A percentile compares a stretch with the other conserved stretches of the same genome.
These are phyloP conservation scores for Forbesichthys agassizii DNA, from an alignment of 2,113 vertebrate genomes.

Conservation along the genomic window DNA sequence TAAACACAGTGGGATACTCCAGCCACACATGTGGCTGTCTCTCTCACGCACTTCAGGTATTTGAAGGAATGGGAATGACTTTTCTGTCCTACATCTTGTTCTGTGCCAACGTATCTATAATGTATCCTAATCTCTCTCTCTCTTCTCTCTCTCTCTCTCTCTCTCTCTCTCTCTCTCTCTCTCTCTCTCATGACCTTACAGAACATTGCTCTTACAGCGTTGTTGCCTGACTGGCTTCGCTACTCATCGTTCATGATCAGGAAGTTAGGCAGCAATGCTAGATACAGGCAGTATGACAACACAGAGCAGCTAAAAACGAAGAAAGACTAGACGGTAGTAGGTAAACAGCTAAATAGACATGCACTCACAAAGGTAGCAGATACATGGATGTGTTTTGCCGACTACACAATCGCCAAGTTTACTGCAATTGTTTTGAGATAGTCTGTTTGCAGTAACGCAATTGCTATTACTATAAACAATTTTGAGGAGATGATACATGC, in stretches of 20 bases:
- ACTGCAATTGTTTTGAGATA: too few species aligned
- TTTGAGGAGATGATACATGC: too few species aligned
- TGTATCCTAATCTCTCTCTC: neutral
- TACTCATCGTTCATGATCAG: slow-evolving; percentile 59
- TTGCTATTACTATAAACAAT: too few species aligned
- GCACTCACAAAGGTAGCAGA: neutral
- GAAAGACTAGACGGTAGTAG: slow-evolving; percentile 23
- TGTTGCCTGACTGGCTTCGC: slow-evolving; percentile 70
- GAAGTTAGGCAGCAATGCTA: neutral
- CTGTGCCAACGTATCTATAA: neutral
- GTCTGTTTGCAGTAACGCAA: too few species aligned
- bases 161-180: neutral
- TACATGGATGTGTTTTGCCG: too few species aligned
- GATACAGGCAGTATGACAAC: neutral
- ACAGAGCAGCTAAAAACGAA: slow-evolving; percentile 18
- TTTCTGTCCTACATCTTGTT: neutral
- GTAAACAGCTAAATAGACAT: neutral
- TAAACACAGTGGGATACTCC: slow-evolving; percentile 79
- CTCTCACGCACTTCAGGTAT: slow-evolving; percentile 76
- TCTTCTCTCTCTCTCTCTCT: neutral
- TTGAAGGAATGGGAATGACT: neutral
- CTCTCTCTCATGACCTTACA: slow-evolving; percentile 15
- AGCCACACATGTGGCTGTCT: slow-evolving; percentile 74
- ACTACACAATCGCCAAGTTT: too few species aligned
- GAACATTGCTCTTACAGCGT: slow-evolving; percentile 43